Evolutionary conservation across 2,113 vertebrate species (phyloP).

Genomic region (Cariama cristata): DNA sequence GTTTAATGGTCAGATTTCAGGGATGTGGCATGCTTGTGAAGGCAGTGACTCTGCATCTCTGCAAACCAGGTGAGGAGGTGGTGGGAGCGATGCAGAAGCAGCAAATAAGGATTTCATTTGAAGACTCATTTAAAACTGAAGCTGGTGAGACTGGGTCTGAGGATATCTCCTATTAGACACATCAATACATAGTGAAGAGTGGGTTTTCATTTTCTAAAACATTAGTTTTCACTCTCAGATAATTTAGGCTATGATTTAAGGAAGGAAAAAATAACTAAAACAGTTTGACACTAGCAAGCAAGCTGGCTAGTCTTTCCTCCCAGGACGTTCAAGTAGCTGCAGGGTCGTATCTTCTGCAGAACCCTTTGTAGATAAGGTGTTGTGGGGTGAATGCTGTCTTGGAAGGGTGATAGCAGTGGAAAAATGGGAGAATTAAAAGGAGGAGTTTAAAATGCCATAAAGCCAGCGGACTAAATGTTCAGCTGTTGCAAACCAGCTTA

Average conservation of each 20-base stretch:
- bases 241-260: not conserved
- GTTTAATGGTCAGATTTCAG: not conserved
- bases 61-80: not conserved
- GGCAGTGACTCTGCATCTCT: not conserved
- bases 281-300: not conserved
- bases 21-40: not conserved
- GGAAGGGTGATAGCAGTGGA: not conserved
- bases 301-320: not conserved
- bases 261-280: not conserved
- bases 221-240: not conserved
- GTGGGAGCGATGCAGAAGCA: not conserved
- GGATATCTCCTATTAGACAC: not conserved
- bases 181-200: not conserved
- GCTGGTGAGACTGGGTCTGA: not conserved
- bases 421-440: constrained; percentile 13
- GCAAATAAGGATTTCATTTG: not conserved
- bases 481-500: constrained; percentile 34
- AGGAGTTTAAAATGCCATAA: not conserved
- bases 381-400: constrained; percentile 1
- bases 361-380: constrained; percentile 28
- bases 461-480: not conserved
- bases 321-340: not conserved
- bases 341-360: not conserved
- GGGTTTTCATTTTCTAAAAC: not conserved
- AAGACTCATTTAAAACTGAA: not conserved